Evolutionary conservation across 2,113 vertebrate genomes (phyloP).

Genomic region (Amblyornis subalaris): DNA sequence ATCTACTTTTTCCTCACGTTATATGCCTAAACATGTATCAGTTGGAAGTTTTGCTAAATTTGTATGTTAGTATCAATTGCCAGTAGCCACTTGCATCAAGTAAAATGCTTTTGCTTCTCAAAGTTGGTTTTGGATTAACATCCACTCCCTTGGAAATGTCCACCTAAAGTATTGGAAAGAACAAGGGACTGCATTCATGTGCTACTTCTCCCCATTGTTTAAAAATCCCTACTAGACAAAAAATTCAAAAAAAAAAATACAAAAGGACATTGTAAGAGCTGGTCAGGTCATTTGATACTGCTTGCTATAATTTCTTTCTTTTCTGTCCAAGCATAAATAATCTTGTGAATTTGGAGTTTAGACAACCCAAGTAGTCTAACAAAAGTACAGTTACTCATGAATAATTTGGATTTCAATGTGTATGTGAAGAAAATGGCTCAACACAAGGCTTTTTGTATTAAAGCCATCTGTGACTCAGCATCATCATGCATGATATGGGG

Average conservation of each 20-base stretch:
- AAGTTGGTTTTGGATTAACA: neutral
- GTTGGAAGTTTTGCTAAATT: neutral
- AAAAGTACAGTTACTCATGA: slow-evolving; percentile 32
- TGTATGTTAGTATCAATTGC: neutral
- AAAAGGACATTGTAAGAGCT: neutral
- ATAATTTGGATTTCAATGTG: slow-evolving; percentile 24
- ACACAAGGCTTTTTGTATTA: slow-evolving; percentile 3
- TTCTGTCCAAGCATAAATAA: neutral
- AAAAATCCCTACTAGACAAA: neutral
- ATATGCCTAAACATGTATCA: neutral
- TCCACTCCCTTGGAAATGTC: neutral
- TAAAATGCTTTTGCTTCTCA: neutral
- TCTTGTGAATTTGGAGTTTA: neutral
- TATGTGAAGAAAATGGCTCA: slow-evolving; percentile 18
- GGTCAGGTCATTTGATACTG: neutral
- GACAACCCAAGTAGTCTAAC: neutral
- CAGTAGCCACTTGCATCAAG: neutral
- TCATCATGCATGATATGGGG: neutral
- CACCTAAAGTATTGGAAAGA: neutral
- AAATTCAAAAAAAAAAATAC: neutral
- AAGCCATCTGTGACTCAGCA: slow-evolving; percentile 14
- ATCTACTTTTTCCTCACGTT: neutral
- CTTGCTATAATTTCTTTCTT: neutral
- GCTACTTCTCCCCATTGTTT: neutral
- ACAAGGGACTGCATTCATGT: neutral